Percentiles rank a stretch among this genome's conserved stretches.
Conservation (phyloP, 2,113 vertebrate species). For the Bucco capensis region DNA sequence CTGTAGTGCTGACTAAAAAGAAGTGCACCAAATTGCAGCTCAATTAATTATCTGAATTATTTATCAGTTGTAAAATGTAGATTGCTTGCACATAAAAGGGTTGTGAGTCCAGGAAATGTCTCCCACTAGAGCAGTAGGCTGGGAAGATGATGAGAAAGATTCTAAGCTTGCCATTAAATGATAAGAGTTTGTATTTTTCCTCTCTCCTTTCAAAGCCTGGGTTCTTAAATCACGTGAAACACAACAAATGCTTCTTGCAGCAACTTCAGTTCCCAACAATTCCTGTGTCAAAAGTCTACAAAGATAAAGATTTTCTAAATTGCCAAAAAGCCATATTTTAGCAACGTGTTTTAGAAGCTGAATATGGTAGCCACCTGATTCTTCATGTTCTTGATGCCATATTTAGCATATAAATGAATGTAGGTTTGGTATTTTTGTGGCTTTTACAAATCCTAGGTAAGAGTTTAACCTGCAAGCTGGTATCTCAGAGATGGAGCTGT, state of each 20-base stretch:
- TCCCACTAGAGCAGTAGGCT: constrained; percentile 48
- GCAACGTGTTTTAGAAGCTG: not conserved
- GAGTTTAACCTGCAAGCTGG: not conserved
- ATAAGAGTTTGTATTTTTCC: constrained; percentile 15
- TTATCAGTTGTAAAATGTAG: constrained; percentile 64
- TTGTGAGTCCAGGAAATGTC: constrained; percentile 53
- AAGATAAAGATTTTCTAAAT: not conserved
- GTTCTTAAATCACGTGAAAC: not conserved
- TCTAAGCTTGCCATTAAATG: constrained; percentile 15
- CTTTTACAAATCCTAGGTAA: not conserved
- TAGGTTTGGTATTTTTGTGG: not conserved
- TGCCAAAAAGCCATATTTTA: not conserved
- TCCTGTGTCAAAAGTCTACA: not conserved
- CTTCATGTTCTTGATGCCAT: not conserved
- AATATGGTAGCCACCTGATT: not conserved
- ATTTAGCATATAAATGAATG: not conserved
- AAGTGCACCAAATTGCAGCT: constrained; percentile 46
- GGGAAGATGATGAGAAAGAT: constrained; percentile 35
- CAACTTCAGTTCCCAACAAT: not conserved
- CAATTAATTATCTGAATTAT: constrained; percentile 70
- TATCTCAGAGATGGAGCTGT: not conserved
- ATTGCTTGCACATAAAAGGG: constrained; percentile 57
- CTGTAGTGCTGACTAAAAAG: constrained; percentile 45
- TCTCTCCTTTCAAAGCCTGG: not conserved
- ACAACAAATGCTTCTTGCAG: not conserved